A percentile compares a stretch with the other conserved stretches of the same genome.
phyloP scores from a whole-genome alignment of 2,113 vertebrate genomes.

The Octodon degus region DNA sequence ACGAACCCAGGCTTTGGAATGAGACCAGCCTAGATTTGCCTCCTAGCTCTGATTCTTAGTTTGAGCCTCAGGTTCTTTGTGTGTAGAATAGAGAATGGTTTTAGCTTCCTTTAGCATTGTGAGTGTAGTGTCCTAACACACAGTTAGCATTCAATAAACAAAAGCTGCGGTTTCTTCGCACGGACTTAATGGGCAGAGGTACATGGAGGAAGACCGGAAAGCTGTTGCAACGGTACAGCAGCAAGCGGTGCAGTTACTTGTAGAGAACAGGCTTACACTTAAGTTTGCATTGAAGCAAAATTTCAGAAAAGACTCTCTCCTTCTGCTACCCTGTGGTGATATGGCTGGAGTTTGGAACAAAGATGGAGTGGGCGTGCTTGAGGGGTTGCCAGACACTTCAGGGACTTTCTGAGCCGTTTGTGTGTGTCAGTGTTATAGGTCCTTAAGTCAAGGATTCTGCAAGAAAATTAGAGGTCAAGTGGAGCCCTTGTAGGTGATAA shows the following conservation, averaged over 20 bases:
- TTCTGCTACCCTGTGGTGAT: not conserved
- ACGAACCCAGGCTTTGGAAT: not conserved
- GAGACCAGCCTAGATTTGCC: not conserved
- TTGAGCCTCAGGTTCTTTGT: not conserved
- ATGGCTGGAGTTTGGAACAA: not conserved
- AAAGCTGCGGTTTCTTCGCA: not conserved
- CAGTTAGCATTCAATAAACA: not conserved
- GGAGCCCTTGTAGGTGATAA: not conserved
- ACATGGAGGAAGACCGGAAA: not conserved
- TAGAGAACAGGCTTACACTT: not conserved
- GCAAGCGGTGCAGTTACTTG: not conserved
- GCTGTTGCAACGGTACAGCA: no score
- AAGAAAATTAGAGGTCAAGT: not conserved
- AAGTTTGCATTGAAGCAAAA: not conserved
- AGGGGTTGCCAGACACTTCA: conserved; percentile 58
- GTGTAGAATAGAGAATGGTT: not conserved
- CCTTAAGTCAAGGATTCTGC: conserved; percentile 31
- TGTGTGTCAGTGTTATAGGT: not conserved
- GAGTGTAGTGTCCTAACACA: not conserved
- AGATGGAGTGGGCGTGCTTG: not conserved
- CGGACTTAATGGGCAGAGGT: not conserved
- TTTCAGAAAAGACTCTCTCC: conserved; percentile 9
- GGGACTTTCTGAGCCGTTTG: conserved; percentile 61
- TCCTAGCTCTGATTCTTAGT: not conserved
- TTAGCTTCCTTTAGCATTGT: not conserved